These are phyloP conservation scores for Aphelinus atriplicis DNA, from an alignment of 1,140 invertebrate species.

Conservation along the genomic window DNA sequence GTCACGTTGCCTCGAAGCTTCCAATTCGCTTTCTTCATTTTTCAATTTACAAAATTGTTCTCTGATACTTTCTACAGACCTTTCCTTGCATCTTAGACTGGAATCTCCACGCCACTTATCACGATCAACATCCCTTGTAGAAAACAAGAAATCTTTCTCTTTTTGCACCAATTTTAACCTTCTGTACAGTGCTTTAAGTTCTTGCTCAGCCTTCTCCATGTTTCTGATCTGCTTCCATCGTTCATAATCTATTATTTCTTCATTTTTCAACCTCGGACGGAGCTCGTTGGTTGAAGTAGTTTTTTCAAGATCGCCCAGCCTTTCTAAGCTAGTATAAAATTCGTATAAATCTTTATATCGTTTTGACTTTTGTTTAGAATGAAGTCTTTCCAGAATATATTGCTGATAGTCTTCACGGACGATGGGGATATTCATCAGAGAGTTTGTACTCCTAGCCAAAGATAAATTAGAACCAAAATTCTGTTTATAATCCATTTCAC, in stretches of 20 bases:
- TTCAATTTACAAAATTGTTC: constrained; percentile 74
- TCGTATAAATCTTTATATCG: constrained; percentile 87
- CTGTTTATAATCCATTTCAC: constrained; percentile 63
- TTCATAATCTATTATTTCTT: constrained; percentile 87
- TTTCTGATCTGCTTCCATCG: constrained; percentile 82
- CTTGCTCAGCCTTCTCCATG: constrained; percentile 84
- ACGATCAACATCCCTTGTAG: constrained; percentile 75
- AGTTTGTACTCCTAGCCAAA: constrained; percentile 62
- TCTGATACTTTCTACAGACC: constrained; percentile 86
- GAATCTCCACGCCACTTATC: constrained; percentile 80
- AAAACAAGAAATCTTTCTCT: constrained; percentile 86
- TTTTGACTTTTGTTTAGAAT: constrained; percentile 78
- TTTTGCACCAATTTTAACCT: constrained; percentile 83
- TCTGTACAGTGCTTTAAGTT: constrained; percentile 79
- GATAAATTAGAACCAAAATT: constrained; percentile 59
- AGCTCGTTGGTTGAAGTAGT: constrained; percentile 77
- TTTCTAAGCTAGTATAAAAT: constrained; percentile 87
- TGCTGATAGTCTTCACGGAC: constrained; percentile 73
- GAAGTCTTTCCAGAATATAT: constrained; percentile 77
- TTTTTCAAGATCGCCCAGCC: constrained; percentile 83
- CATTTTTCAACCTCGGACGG: constrained; percentile 74
- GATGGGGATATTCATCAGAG: constrained; percentile 58
- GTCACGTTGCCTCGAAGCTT: constrained; percentile 61
- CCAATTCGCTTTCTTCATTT: constrained; percentile 63
- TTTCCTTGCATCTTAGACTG: constrained; percentile 82